Conservation (phyloP, 2,113 vertebrate species). For the Ancistrus triradiatus region DNA sequence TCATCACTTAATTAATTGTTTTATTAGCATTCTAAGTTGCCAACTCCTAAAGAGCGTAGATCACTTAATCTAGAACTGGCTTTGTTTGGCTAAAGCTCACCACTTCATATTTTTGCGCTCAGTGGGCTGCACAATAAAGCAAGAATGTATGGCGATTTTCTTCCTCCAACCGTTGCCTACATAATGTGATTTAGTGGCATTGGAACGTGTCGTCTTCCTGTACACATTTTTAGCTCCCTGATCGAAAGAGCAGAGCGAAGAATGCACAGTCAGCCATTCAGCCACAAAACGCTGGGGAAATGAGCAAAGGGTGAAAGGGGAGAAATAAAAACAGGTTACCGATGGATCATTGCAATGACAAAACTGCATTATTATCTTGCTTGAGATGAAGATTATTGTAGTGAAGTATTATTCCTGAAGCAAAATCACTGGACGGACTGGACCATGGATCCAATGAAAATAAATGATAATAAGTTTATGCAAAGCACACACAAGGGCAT, state of each 20-base stretch:
- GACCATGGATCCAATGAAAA: too few relatives aligned
- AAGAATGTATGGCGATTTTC: constrained; percentile 55
- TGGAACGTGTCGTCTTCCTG: constrained; percentile 12
- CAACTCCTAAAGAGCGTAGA: constrained; percentile 47
- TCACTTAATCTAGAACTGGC: too few relatives aligned
- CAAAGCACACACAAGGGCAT: too few relatives aligned
- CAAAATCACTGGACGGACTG: too few relatives aligned
- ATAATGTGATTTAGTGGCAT: constrained; percentile 38
- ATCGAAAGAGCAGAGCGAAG: constrained; percentile 27
- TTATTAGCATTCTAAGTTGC: constrained; percentile 49
- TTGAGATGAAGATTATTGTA: too few relatives aligned
- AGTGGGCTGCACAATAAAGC: constrained; percentile 46
- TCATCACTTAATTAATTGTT: constrained; percentile 56
- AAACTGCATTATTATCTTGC: too few relatives aligned
- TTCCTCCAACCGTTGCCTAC: constrained; percentile 39
- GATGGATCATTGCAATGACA: too few relatives aligned
- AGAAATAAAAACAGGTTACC: background rate
- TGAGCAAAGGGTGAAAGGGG: background rate
- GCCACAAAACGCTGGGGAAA: background rate
- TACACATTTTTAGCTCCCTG: constrained; percentile 31
- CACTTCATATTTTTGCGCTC: constrained; percentile 35
- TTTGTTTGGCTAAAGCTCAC: constrained; percentile 20
- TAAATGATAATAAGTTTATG: too few relatives aligned
- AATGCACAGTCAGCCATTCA: background rate
- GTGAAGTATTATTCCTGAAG: too few relatives aligned